Conservation (phyloP, 2,797 vertebrate species). For the Melopsittacus undulatus region DNA sequence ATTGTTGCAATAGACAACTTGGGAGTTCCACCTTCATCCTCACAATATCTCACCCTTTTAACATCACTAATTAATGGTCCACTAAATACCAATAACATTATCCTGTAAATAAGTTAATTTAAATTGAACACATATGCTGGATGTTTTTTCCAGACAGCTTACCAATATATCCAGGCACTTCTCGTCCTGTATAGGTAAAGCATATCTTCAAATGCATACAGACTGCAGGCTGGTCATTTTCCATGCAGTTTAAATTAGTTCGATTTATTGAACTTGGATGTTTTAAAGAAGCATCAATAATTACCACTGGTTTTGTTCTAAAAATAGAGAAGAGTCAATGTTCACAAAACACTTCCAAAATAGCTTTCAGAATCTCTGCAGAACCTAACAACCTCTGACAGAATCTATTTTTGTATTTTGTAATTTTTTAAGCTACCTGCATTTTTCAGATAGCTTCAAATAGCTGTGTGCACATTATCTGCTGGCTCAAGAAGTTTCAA, state of each 20-base stretch:
- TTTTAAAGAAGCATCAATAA: slow-evolving; percentile 83
- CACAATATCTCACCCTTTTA: neutral
- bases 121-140: neutral
- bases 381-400: neutral
- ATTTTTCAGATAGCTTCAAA: neutral
- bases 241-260: slow-evolving; percentile 78
- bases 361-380: neutral
- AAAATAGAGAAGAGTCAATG: slow-evolving; percentile 5
- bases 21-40: neutral
- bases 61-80: neutral
- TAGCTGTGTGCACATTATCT: neutral
- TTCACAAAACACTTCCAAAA: slow-evolving; percentile 11
- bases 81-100: neutral
- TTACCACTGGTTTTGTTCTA: slow-evolving; percentile 91
- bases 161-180: slow-evolving; percentile 86
- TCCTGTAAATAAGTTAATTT: neutral
- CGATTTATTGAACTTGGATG: slow-evolving; percentile 86
- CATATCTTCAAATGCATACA: slow-evolving; percentile 88
- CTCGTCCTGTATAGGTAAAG: slow-evolving; percentile 85
- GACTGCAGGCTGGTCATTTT: slow-evolving; percentile 80
- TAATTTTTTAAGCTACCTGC: neutral
- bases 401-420: neutral
- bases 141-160: slow-evolving; percentile 41
- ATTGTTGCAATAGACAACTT: neutral
- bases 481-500: neutral